Conservation (phyloP, 2,797 vertebrate genomes). For the Adrianichthys oophorus region DNA sequence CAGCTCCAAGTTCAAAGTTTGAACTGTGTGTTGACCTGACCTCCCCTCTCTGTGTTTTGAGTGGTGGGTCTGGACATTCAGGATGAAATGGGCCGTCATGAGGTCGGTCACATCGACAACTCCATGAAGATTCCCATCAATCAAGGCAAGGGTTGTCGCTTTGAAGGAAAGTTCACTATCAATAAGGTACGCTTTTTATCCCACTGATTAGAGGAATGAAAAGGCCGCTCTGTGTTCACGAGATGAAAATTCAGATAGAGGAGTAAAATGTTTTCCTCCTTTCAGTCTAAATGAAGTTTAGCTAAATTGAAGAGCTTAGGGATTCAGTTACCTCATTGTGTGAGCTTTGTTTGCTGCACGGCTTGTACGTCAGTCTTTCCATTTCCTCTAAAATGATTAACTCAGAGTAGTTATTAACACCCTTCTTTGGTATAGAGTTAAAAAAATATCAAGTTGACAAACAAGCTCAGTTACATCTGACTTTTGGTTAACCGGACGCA, state of each 20-base stretch:
- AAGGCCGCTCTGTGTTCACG: too few relatives aligned
- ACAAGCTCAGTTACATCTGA: not conserved
- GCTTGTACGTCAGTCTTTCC: conserved; percentile 60
- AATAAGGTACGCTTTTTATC: conserved; percentile 85
- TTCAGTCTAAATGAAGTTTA: conserved; percentile 40
- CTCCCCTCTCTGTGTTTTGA: conserved; percentile 43
- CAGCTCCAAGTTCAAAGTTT: not conserved
- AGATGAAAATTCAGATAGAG: too few relatives aligned
- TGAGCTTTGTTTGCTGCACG: conserved; percentile 18
- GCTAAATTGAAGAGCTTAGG: conserved; percentile 28
- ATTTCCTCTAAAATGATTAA: conserved; percentile 60
- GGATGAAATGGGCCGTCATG: conserved; percentile 98
- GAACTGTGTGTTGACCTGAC: not conserved
- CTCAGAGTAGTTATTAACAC: conserved; percentile 43
- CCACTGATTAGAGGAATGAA: too few relatives aligned
- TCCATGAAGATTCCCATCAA: conserved; percentile 95
- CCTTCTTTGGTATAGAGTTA: conserved; percentile 16
- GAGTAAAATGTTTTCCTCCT: conserved; percentile 32
- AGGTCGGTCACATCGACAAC: conserved; percentile 98
- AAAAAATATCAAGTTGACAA: conserved; percentile 18
- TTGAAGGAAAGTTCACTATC: conserved; percentile 96
- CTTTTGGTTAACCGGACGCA: too few relatives aligned
- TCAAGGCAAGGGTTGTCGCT: conserved; percentile 90
- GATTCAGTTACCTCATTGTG: conserved; percentile 35
- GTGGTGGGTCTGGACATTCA: conserved; percentile 99